These are phyloP conservation scores for Trididemnum clinides DNA, from an alignment of 23 tunicate genomes.

Conservation along the genomic window DNA sequence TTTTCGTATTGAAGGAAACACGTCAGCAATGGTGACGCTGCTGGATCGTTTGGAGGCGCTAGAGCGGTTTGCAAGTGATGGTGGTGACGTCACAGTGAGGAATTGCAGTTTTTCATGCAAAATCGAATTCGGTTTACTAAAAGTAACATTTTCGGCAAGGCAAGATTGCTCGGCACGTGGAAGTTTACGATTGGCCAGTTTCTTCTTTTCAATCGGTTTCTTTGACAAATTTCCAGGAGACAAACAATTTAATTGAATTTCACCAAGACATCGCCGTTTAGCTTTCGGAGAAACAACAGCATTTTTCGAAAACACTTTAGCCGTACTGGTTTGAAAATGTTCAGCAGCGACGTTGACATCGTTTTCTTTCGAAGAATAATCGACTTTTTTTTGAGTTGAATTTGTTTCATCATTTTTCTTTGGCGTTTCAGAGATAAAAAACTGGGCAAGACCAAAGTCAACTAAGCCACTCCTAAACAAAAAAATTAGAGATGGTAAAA, in stretches of 20 bases:
- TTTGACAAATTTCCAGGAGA: not conserved
- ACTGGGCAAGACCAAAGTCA: conserved; percentile 89
- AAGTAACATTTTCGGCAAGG: not conserved
- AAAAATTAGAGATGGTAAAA: too few relatives aligned
- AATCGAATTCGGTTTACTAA: not conserved
- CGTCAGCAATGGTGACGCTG: conserved; percentile 47
- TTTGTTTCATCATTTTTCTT: not conserved
- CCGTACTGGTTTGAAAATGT: too few relatives aligned
- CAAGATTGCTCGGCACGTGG: conserved; percentile 5
- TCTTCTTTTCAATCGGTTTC: not conserved
- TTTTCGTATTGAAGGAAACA: conserved; percentile 50
- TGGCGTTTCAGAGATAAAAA: not conserved
- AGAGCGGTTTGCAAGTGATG: not conserved
- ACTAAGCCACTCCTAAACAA: conserved; percentile 69
- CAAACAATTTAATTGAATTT: conserved; percentile 34
- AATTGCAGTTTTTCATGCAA: not conserved
- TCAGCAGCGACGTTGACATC: not conserved
- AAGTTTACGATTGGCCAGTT: not conserved
- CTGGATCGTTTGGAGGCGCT: not conserved
- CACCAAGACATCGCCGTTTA: conserved; percentile 48
- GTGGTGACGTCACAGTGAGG: conserved; percentile 19
- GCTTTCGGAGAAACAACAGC: conserved; percentile 14
- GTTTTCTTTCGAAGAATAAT: not conserved
- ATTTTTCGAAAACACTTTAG: too few relatives aligned
- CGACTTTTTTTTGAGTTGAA: not conserved